Evolutionary conservation across 1,140 invertebrate genomes (phyloP).

Genomic region (Alviniconcha marisindica): DNA sequence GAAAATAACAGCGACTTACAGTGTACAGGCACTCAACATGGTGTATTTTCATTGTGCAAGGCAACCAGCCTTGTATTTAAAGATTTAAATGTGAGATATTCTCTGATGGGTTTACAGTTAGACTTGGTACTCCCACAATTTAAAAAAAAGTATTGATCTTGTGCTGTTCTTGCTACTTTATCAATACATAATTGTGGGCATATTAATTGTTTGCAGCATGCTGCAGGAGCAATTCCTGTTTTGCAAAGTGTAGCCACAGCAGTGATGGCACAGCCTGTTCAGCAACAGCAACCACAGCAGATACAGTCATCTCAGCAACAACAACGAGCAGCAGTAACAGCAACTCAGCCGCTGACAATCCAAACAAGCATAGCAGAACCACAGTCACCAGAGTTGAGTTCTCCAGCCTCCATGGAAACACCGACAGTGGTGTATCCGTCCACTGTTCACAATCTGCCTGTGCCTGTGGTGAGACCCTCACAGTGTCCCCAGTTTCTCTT

Average conservation of each 20-base stretch:
- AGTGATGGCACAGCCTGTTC: conserved; percentile 45
- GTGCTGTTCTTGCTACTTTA: too few relatives aligned
- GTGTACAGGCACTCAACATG: too few relatives aligned
- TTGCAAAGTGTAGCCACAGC: conserved; percentile 26
- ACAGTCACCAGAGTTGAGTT: conserved; percentile 10
- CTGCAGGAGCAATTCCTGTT: conserved; percentile 25
- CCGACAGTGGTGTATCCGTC: not conserved
- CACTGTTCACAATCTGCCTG: not conserved
- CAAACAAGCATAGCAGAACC: conserved; percentile 9
- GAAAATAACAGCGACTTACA: too few relatives aligned
- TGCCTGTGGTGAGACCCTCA: conserved; percentile 34
- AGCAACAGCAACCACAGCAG: conserved; percentile 44
- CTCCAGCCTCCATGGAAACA: conserved; percentile 12
- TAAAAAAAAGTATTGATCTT: too few relatives aligned
- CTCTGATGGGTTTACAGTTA: too few relatives aligned
- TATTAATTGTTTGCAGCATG: conserved; percentile 43
- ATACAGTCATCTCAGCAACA: conserved; percentile 46
- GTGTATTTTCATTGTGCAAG: too few relatives aligned
- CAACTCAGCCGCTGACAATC: conserved; percentile 19
- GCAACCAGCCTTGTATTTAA: too few relatives aligned
- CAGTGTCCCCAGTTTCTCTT: not conserved
- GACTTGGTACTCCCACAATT: too few relatives aligned
- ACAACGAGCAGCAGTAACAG: conserved; percentile 30
- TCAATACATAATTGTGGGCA: too few relatives aligned
- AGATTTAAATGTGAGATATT: too few relatives aligned